A percentile compares a stretch with the other conserved stretches of the same genome.
Conservation (phyloP, 1,140 invertebrate genomes). For the Oscheius sp. region DNA sequence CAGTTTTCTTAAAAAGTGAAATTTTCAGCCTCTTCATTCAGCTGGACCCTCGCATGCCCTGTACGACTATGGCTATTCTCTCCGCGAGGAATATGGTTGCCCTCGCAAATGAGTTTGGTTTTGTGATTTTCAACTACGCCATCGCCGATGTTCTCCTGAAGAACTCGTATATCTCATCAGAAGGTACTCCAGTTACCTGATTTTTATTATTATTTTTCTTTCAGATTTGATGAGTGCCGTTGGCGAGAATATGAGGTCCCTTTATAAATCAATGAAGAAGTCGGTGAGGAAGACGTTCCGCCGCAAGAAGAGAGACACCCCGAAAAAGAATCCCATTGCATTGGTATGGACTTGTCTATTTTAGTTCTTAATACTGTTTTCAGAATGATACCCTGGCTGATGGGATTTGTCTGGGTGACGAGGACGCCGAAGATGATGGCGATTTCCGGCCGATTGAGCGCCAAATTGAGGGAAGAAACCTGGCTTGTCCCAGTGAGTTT, state of each 20-base stretch:
- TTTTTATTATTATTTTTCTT: not conserved
- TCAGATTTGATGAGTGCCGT: conserved; percentile 8
- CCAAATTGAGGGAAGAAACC: conserved; percentile 3
- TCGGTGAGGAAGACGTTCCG: conserved; percentile 9
- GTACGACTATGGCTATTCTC: conserved; percentile 7
- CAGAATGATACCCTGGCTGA: not conserved
- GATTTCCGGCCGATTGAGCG: not conserved
- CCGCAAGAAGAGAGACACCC: not conserved
- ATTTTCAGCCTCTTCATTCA: not conserved
- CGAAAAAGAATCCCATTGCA: not conserved
- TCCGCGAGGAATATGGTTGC: conserved; percentile 3
- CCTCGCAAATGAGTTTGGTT: conserved; percentile 4
- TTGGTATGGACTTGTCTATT: not conserved
- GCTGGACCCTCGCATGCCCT: not conserved
- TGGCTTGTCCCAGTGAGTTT: not conserved
- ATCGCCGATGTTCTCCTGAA: not conserved
- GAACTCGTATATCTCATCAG: not conserved
- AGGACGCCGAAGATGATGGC: conserved; percentile 1
- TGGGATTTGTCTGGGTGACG: not conserved
- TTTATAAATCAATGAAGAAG: conserved; percentile 14
- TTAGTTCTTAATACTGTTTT: not conserved
- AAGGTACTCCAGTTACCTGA: not conserved
- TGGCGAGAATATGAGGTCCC: conserved; percentile 2
- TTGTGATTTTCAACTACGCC: not conserved
- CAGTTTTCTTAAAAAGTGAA: too few relatives aligned